Base-by-base conservation (phyloP, 2,113 vertebrate genomes). In the Entelurus aequoreus region DNA sequence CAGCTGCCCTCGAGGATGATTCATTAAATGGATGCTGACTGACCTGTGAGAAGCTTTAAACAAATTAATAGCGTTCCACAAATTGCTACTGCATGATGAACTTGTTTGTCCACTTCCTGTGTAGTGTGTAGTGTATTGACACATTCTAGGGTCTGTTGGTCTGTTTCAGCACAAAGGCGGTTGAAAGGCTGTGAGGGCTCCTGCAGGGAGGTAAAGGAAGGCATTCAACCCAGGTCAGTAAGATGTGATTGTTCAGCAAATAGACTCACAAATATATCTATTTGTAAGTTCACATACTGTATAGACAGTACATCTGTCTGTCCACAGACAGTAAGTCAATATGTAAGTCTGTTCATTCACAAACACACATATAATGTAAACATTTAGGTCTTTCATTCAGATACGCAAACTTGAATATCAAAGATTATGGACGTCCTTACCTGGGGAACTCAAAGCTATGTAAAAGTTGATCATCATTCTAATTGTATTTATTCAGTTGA, bases 171-270 rank as follows among this genome's bases (percentile, higher is more conserved):
- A 67, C 50, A 65, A 64, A 78, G 38, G 16, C 53, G 44, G 48
- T 48, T 5, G 65, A 72, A 57, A 63, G 51, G 62, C 59, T 70
- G 59, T 51, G 63, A 65, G 47, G 60, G 48, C 8, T 74, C 47
- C 69, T 78, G 64, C 7, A 63, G 60, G 57, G 19, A 48, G 62
- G 66, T 66, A 4, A 15, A 8, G 47, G 46, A 8, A 50, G 11
- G 35, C 59, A 65, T 70, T 64, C n/a, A 72, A 71, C 67, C 37
- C 44, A 62, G 54, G 62, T 9, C 48, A 65, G 53, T 51, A 54
- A 58, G 16, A 52, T 36, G 15, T 14, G 50, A 11, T 46, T 72
- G 13, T 56, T 63, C 48, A 74, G 21, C 21, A 28, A 28, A 28
- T 28, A 28, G 21, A 28, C 21, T 28, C 21, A 28, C 21, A 28